Evolutionary conservation across 2,797 vertebrate genomes (phyloP), one percentile per base, ranked within the genome.

Genomic region (Falco biarmicus): DNA sequence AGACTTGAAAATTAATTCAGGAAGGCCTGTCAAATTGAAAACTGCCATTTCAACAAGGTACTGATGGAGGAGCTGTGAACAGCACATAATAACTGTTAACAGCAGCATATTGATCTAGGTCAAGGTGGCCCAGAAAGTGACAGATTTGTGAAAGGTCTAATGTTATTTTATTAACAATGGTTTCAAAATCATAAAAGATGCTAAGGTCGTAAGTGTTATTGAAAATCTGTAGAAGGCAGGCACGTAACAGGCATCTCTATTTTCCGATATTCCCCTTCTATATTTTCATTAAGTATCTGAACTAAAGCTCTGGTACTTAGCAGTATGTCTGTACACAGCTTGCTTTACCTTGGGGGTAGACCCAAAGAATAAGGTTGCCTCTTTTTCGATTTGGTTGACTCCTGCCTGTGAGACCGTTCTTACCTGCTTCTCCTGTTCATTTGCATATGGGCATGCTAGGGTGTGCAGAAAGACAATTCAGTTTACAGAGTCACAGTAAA

Each of bases 1-100:
- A 17, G 94, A 64, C 77, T 94, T 79, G 77, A 93, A 95, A 95
- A 96, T 91, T 84, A 94, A 91, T 95, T 94, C 85, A 77, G 83
- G 90, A 79, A 84, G 56, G n/a, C n/a, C 29, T 79, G 41, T 66
- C 85, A 74, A 45, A 48, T 82, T 93, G 80, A 79, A 92, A 95
- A 94, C 63, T 91, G 80, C 64, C 56, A 20, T 95, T 96, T 96
- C 87, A 94, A 84, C 80, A 57, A 86, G 63, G 24, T 93, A 29
- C 53, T 93, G 87, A 88, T 90, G 64, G 57, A 95, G n/a, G 70
- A 77, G 53, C 59, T 84, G 90, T n/a, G 74, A 95, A 88, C 65
- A 92, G 56, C 9, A 1, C 60, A 84, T 92, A 96, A 93, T 93
- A 93, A 79, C 80, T 73, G 74, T 90, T 93, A 94, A 95, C 71